phyloP scores from a whole-genome alignment of 1,140 invertebrate species.

The Bombyx mandarina region DNA sequence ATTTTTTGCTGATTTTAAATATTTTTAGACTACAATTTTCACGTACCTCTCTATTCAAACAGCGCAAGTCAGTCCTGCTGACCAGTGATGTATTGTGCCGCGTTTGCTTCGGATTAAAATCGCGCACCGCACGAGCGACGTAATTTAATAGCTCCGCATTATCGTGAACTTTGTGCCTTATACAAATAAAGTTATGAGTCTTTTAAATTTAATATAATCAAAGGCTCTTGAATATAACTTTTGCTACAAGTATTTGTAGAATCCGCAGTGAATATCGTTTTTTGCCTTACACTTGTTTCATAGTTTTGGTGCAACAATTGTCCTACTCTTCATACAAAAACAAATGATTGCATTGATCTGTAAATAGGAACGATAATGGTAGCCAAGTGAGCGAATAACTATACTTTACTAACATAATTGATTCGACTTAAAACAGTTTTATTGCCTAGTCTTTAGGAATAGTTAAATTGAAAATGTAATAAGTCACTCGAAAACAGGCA shows the following conservation, averaged over 20 bases:
- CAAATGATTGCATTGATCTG: too few species aligned
- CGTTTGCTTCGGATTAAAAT: constrained; percentile 18
- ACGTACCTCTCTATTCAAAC: too few species aligned
- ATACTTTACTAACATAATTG: too few species aligned
- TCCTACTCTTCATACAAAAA: constrained; percentile 9
- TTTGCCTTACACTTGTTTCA: constrained; percentile 9
- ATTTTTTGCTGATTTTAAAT: too few species aligned
- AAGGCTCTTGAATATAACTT: background rate
- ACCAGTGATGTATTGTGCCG: constrained; percentile 10
- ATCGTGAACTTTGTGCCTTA: constrained; percentile 4
- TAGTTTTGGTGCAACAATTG: constrained; percentile 41
- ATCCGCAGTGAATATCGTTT: too few species aligned
- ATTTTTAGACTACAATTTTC: too few species aligned
- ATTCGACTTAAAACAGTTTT: constrained; percentile 60
- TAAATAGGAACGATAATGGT: too few species aligned
- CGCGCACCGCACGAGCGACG: constrained; percentile 25
- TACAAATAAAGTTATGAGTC: background rate
- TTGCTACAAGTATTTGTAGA: too few species aligned
- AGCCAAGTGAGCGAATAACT: too few species aligned
- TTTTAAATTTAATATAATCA: background rate
- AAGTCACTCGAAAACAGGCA: constrained; percentile 2
- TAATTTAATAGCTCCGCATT: constrained; percentile 27
- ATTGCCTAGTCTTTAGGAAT: constrained; percentile 55
- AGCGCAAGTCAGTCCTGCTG: background rate
- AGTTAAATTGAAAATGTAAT: too few species aligned